Percentiles rank a stretch among this genome's conserved stretches.
Conservation (phyloP, 2,113 vertebrate species). For the Rhineura floridana region DNA sequence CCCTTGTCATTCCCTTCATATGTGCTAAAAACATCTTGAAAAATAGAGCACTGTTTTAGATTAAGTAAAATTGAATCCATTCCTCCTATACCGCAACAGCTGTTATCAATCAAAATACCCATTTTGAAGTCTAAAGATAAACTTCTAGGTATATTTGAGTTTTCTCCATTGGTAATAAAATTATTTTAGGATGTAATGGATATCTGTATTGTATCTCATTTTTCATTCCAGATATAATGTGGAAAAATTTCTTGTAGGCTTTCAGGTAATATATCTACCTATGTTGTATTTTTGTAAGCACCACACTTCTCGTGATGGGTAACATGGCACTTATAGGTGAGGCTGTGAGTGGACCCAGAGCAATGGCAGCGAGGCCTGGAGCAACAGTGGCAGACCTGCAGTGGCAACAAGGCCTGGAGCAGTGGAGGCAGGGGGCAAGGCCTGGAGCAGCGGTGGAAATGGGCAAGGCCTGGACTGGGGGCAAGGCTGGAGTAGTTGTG, state of each 20-base stretch:
- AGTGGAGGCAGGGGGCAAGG: too few relatives aligned
- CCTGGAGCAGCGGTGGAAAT: too few relatives aligned
- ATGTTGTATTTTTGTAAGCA: too few relatives aligned
- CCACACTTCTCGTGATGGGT: too few relatives aligned
- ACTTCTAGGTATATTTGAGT: constrained; percentile 49
- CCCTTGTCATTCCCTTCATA: constrained; percentile 40
- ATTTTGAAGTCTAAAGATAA: constrained; percentile 60
- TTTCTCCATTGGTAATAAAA: constrained; percentile 52
- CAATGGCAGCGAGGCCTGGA: too few relatives aligned
- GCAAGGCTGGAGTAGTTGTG: too few relatives aligned
- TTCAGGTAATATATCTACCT: background rate
- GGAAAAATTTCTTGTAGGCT: background rate
- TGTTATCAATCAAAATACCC: constrained; percentile 65
- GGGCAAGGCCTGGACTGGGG: too few relatives aligned
- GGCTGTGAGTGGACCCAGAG: too few relatives aligned
- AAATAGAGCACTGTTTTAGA: constrained; percentile 53
- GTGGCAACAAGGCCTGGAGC: too few relatives aligned
- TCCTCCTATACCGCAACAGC: constrained; percentile 48
- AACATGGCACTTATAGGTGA: too few relatives aligned
- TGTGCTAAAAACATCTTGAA: constrained; percentile 53
- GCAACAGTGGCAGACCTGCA: too few relatives aligned
- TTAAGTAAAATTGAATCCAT: constrained; percentile 57
- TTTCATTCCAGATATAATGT: background rate
- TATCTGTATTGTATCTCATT: constrained; percentile 6
- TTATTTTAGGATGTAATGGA: constrained; percentile 30